Evolutionary conservation across 2,113 vertebrate species (phyloP).

Genomic region (Mormyrus iriodes): DNA sequence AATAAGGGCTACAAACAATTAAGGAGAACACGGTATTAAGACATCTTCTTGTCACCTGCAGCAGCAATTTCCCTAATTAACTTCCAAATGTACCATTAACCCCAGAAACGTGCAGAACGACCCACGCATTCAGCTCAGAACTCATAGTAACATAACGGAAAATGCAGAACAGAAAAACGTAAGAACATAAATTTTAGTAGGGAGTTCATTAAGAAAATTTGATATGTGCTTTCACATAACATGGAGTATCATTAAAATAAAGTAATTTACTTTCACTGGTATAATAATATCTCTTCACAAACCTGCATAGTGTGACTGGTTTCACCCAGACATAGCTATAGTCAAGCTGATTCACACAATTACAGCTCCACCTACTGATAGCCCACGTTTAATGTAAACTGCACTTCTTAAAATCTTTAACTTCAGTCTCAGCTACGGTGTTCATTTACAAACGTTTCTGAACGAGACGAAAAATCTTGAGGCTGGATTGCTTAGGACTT

Average conservation of each 20-base stretch:
- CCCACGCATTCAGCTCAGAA: neutral
- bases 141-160: neutral
- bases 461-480: neutral
- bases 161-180: neutral
- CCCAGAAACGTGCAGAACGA: constrained; percentile 18
- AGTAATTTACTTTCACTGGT: neutral
- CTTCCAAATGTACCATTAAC: constrained; percentile 22
- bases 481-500: neutral
- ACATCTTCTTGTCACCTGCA: constrained; percentile 9
- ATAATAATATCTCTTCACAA: neutral
- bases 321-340: neutral
- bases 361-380: constrained; percentile 63
- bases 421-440: neutral
- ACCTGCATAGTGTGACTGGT: neutral
- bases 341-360: constrained; percentile 41
- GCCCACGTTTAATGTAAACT: neutral
- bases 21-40: constrained; percentile 21
- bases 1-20: constrained; percentile 16
- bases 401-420: neutral
- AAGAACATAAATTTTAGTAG: neutral
- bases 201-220: neutral
- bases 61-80: constrained; percentile 21
- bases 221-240: neutral
- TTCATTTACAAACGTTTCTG: neutral
- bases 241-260: neutral